Base-by-base conservation (phyloP, 2,888 invertebrate genomes). In the Lissonota sp. region DNA sequence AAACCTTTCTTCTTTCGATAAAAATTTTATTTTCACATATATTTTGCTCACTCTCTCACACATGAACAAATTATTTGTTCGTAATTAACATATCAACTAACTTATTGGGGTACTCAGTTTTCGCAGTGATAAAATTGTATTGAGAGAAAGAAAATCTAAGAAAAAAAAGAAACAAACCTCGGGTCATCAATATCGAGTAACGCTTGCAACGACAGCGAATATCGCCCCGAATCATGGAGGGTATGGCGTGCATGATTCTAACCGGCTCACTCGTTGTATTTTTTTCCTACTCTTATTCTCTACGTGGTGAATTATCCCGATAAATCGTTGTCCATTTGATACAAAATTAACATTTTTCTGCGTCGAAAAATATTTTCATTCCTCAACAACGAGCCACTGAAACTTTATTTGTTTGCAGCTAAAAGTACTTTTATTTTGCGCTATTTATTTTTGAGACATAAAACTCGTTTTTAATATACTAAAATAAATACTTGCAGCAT, bases 191-290 rank as follows among this genome's bases (percentile, higher is more conserved):
- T 63, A 75, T 75, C 79, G 58, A 44, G 51, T 76, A 53, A 70
- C 70, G 76, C 69, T 76, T 63, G 37, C 76, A 53, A 62, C 55
- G 46, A 42, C 76, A 53, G 12, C 62, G 67, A 75, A 58, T 70
- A 49, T 76, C 49, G 14, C 6, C 49, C 64, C 66, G 49, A 49
- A 66, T 49, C 7, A 58, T 26, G 16, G 49, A 64, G 66, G 74
- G 74, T 74, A 74, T 74, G 74, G 44, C 57, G 57, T 74, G 74
- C 74, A 74, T 74, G 66, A 58, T 51, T 49, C 58, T 66, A 74
- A 74, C 74, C 46, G 66, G 16, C 57, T 46, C 49, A n/a, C 42
- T 16, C 51, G 55, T 57, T 49, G 8, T 49, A 46, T 37, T 57
- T 26, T 58, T 10, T 12, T 40, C 40, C 46, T 42, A 8, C 63